phyloP scores from a whole-genome alignment of 2,888 invertebrate genomes.

The Encarsia formosa region DNA sequence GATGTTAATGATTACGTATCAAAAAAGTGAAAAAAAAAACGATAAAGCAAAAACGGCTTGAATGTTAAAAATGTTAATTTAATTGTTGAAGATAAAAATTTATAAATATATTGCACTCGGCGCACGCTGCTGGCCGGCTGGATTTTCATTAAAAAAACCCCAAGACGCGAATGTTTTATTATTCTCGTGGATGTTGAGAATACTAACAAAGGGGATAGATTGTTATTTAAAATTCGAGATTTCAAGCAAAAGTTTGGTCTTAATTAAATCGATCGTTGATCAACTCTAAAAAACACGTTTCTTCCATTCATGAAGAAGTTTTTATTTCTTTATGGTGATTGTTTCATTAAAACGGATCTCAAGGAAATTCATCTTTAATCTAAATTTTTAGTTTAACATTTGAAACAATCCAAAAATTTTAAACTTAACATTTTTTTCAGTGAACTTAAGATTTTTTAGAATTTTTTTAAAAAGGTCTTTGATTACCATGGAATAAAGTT shows the following conservation, averaged over 20 bases:
- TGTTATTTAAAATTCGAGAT: slow-evolving; percentile 11
- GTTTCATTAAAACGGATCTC: too few relatives aligned
- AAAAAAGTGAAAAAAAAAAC: too few relatives aligned
- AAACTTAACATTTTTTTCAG: too few relatives aligned
- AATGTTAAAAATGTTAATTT: slow-evolving; percentile 11
- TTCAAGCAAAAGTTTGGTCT: too few relatives aligned
- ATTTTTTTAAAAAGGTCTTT: slow-evolving; percentile 1
- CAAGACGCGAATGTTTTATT: slow-evolving; percentile 1
- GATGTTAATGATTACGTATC: too few relatives aligned
- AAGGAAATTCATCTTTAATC: too few relatives aligned
- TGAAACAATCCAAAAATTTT: too few relatives aligned
- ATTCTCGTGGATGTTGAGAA: slow-evolving; percentile 6
- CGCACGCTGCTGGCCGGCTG: slow-evolving; percentile 15
- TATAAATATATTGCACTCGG: slow-evolving; percentile 6
- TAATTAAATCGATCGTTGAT: background rate
- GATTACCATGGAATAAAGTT: too few relatives aligned
- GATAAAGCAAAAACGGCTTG: slow-evolving; percentile 5
- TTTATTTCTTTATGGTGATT: too few relatives aligned
- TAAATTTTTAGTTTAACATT: too few relatives aligned
- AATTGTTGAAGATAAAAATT: slow-evolving; percentile 4
- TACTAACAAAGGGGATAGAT: slow-evolving; percentile 11
- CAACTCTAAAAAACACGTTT: background rate
- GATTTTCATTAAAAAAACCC: slow-evolving; percentile 8
- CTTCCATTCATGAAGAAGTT: background rate
- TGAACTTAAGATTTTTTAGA: too few relatives aligned